A percentile compares a stretch with the other conserved stretches of the same genome.
phyloP scores from a whole-genome alignment of 2,113 vertebrate genomes.

The Pandion haliaetus region DNA sequence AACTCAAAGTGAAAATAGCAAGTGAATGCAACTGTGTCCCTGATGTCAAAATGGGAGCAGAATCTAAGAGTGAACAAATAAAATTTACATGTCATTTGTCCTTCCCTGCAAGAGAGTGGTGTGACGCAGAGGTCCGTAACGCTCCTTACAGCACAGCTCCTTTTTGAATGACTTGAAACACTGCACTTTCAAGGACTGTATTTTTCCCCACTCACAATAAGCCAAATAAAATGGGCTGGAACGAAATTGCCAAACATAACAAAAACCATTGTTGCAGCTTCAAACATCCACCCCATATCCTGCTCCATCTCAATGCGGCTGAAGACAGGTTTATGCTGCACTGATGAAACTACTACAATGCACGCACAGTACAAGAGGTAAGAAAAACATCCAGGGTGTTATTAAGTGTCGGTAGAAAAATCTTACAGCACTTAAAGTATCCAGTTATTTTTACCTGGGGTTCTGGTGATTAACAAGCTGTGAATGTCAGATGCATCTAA shows the following conservation, averaged over 20 bases:
- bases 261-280: not conserved
- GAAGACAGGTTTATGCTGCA: not conserved
- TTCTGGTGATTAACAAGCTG: constrained; percentile 47
- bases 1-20: not conserved
- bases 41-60: not conserved
- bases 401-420: constrained; percentile 47
- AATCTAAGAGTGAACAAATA: not conserved
- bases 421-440: constrained; percentile 7
- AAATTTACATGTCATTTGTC: not conserved
- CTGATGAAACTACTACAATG: not conserved
- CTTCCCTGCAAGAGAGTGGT: not conserved
- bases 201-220: not conserved
- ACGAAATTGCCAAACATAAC: not conserved
- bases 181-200: not conserved
- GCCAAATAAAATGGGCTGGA: not conserved
- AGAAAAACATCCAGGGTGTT: constrained; percentile 21
- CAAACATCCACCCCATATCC: constrained; percentile 7
- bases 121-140: not conserved
- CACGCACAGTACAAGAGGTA: not conserved
- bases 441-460: constrained; percentile 38
- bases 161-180: not conserved
- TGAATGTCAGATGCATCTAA: constrained; percentile 38
- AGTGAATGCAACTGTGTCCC: not conserved
- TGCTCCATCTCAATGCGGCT: not conserved
- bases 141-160: not conserved